Percentiles rank a stretch among this genome's conserved stretches.
Conservation (phyloP, 1,140 invertebrate species). For the Anthonomus grandis region DNA sequence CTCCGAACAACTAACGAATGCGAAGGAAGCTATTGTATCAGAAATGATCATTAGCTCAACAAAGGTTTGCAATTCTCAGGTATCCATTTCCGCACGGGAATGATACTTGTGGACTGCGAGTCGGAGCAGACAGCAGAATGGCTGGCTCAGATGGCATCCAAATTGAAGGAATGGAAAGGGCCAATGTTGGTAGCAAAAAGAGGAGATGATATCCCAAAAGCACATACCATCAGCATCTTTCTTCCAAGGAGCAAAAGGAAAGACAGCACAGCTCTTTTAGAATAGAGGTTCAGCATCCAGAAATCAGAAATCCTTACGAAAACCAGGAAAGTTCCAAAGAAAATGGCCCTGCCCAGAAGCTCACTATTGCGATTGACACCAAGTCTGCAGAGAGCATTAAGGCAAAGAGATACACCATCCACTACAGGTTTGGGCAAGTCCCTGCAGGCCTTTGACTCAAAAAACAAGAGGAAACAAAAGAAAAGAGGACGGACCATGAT, state of each 20-base stretch:
- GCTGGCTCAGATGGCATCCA: not conserved
- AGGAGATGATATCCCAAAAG: not conserved
- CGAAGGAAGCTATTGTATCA: not conserved
- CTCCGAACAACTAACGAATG: too few relatives aligned
- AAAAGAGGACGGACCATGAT: not conserved
- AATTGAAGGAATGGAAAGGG: not conserved
- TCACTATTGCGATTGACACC: not conserved
- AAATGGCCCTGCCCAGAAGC: not conserved
- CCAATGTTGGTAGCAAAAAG: not conserved
- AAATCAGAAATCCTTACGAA: not conserved
- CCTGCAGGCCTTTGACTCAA: not conserved
- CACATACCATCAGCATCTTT: not conserved
- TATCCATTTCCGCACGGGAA: not conserved
- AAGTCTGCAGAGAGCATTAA: not conserved
- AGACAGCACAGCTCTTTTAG: not conserved
- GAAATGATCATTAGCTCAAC: not conserved
- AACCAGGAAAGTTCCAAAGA: not conserved
- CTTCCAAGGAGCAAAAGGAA: not conserved
- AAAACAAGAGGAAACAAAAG: not conserved
- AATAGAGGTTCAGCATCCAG: not conserved
- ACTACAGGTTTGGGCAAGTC: not conserved
- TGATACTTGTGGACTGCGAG: not conserved
- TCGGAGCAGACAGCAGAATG: not conserved
- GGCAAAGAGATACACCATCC: not conserved
- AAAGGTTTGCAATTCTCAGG: not conserved